phyloP scores from a whole-genome alignment of 1,140 invertebrate genomes.

The Drosophila pruinosa region DNA sequence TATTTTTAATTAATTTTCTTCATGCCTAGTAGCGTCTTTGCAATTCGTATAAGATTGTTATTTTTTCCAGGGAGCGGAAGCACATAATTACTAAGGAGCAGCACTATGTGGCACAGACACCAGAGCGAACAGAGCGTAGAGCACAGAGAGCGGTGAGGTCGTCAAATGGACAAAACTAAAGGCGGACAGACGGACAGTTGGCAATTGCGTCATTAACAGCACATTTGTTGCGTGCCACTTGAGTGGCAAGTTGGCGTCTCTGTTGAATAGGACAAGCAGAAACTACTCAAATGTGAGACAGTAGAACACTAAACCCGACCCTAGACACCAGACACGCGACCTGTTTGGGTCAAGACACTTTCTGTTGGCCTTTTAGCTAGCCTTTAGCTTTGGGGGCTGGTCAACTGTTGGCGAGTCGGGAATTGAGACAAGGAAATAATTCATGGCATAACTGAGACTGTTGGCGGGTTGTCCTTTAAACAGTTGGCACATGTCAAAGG shows the following conservation, averaged over 20 bases:
- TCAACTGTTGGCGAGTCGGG: slow-evolving; percentile 4
- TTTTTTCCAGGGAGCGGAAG: too few relatives aligned
- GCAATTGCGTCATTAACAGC: slow-evolving; percentile 57
- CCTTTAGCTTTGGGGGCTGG: slow-evolving; percentile 17
- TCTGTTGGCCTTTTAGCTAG: neutral
- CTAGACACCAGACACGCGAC: neutral
- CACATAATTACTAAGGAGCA: neutral
- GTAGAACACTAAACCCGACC: neutral
- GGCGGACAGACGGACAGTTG: slow-evolving; percentile 8
- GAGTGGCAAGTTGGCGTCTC: neutral
- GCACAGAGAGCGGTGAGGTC: neutral
- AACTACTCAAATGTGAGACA: neutral
- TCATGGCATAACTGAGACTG: slow-evolving; percentile 6
- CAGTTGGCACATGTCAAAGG: neutral
- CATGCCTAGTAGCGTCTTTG: neutral
- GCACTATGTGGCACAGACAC: slow-evolving; percentile 3
- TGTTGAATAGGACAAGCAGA: neutral
- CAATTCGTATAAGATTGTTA: neutral
- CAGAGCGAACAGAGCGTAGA: neutral
- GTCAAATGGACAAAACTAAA: slow-evolving; percentile 16
- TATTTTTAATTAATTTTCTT: too few relatives aligned
- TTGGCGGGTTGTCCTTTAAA: neutral
- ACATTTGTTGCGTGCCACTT: slow-evolving; percentile 68
- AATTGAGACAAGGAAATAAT: slow-evolving; percentile 12
- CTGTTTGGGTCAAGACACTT: neutral